Conservation (phyloP, 2,797 vertebrate genomes). For the Paratrypauchen microcephalus region DNA sequence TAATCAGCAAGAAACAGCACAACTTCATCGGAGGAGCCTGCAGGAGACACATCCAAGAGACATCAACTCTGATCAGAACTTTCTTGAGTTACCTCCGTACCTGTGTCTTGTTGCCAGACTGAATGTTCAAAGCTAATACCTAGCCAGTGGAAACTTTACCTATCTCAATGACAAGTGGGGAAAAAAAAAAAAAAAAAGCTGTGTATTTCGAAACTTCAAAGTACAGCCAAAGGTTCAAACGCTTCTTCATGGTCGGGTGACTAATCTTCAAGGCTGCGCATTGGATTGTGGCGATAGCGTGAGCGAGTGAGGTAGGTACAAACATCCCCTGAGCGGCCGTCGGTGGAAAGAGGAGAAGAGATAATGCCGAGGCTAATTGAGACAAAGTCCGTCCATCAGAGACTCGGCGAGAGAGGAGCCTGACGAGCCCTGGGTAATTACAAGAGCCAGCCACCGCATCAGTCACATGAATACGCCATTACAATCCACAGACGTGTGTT, state of each 20-base stretch:
- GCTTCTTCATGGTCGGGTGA: constrained; percentile 59
- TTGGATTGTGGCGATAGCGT: constrained; percentile 61
- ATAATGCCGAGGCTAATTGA: constrained; percentile 73
- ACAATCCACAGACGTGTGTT: constrained; percentile 55
- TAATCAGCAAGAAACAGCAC: constrained; percentile 23
- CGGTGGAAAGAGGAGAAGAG: constrained; percentile 24
- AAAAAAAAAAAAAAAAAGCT: constrained; percentile 1
- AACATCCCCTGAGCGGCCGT: constrained; percentile 50
- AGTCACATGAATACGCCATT: constrained; percentile 61
- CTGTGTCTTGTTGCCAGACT: constrained; percentile 36
- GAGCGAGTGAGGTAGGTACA: constrained; percentile 57
- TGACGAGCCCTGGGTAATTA: constrained; percentile 67
- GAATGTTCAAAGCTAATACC: constrained; percentile 57
- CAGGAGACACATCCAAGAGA: constrained; percentile 20
- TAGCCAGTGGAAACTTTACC: constrained; percentile 39
- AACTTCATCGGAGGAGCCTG: constrained; percentile 24
- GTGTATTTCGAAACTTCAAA: constrained; percentile 57
- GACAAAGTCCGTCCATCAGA: constrained; percentile 64
- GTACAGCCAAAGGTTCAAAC: constrained; percentile 62
- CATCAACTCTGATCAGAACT: constrained; percentile 64
- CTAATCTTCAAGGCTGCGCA: constrained; percentile 69
- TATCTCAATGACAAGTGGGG: constrained; percentile 37
- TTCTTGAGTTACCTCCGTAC: constrained; percentile 36
- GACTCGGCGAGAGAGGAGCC: constrained; percentile 50
- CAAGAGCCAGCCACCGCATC: constrained; percentile 60